phyloP scores from a whole-genome alignment of 2,797 vertebrate genomes.

The Cirrhinus molitorella region DNA sequence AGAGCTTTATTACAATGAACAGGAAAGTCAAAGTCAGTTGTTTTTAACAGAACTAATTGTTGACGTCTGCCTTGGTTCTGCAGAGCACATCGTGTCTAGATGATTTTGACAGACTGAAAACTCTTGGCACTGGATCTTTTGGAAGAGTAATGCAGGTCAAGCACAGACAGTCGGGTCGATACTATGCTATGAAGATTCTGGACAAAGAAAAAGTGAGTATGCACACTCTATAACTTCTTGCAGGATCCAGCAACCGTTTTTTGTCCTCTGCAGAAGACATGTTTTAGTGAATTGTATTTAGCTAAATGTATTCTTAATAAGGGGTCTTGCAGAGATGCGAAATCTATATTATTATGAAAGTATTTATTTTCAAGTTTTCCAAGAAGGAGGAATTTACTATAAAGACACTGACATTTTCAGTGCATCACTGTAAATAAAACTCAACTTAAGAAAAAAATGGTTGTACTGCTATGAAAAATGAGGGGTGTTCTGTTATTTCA shows the following conservation, averaged over 20 bases:
- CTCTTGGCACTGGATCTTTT: constrained; percentile 97
- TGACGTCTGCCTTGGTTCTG: constrained; percentile 49
- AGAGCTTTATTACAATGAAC: neutral
- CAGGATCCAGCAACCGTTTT: neutral
- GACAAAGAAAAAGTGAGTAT: constrained; percentile 96
- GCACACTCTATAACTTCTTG: neutral
- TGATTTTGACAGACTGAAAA: constrained; percentile 98
- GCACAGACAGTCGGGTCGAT: constrained; percentile 95
- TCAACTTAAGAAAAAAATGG: neutral
- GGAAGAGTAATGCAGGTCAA: constrained; percentile 99
- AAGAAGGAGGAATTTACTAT: neutral
- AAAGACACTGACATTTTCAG: neutral
- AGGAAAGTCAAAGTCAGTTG: neutral
- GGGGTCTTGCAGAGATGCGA: neutral
- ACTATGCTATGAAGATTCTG: constrained; percentile 99
- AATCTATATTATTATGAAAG: neutral
- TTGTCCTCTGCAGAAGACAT: neutral
- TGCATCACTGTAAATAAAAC: too few species aligned
- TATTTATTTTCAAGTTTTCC: neutral
- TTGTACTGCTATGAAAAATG: neutral
- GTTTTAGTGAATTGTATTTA: neutral
- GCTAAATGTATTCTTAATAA: too few species aligned
- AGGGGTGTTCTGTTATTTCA: neutral
- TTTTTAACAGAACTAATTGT: neutral
- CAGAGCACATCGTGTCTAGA: constrained; percentile 96